Conservation (phyloP, 1,140 invertebrate genomes). For the Pygmarrhopalites habei region DNA sequence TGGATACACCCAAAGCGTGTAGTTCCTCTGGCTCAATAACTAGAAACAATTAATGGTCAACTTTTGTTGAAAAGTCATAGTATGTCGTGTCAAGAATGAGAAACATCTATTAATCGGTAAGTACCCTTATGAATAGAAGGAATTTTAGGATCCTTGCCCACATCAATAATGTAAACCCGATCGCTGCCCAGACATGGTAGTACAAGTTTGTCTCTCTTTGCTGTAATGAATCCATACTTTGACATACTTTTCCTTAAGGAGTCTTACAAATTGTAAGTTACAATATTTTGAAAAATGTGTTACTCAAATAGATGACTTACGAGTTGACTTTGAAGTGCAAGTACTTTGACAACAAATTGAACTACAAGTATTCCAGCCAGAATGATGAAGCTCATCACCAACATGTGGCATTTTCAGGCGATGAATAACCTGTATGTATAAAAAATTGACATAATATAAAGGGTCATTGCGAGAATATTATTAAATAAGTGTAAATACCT, state of each 20-base stretch:
- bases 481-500: no score
- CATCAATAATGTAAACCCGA: conserved; percentile 79
- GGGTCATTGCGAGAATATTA: no score
- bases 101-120: no score
- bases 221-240: no score
- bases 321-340: conserved; percentile 52
- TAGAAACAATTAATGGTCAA: no score
- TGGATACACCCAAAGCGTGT: conserved; percentile 62
- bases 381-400: conserved; percentile 89
- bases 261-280: no score
- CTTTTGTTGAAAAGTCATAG: no score
- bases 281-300: no score
- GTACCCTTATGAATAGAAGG: conserved; percentile 59
- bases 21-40: conserved; percentile 59
- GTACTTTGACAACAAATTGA: conserved; percentile 64
- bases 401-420: conserved; percentile 66
- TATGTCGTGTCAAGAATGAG: no score
- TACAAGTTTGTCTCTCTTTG: conserved; percentile 69
- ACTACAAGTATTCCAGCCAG: conserved; percentile 89
- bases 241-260: no score
- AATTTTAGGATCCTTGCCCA: conserved; percentile 58
- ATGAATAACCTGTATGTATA: conserved; percentile 92
- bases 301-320: no score
- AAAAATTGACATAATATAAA: no score
- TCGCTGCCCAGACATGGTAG: conserved; percentile 74